Percentiles rank a stretch among this genome's conserved stretches.
Evolutionary conservation across 1,140 invertebrate species (phyloP).

Genomic region (Heterodera carotae): DNA sequence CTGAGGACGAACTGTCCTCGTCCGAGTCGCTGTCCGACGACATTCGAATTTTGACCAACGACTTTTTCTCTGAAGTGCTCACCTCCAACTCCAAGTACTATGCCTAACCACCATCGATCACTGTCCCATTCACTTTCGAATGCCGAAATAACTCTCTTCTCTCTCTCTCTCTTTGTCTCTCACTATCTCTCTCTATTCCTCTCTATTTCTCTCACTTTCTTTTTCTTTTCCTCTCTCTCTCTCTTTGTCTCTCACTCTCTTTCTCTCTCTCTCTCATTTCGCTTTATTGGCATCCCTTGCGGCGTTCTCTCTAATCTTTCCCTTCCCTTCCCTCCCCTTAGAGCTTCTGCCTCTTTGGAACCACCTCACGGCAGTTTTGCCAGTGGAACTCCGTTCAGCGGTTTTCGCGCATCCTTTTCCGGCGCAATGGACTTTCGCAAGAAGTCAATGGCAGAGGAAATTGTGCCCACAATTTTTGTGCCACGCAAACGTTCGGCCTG

Average conservation of each 20-base stretch:
- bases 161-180: no score
- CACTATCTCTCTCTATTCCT: no score
- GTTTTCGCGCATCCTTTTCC: conserved; percentile 15
- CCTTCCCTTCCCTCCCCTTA: no score
- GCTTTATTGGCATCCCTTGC: no score
- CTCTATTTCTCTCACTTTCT: no score
- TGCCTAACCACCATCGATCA: not conserved
- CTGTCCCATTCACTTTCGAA: no score
- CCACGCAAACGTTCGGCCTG: conserved; percentile 28
- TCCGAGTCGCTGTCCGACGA: conserved; percentile 59
- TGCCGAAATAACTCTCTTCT: no score
- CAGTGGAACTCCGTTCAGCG: conserved; percentile 23
- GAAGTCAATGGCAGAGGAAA: conserved; percentile 14
- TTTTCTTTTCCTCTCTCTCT: no score
- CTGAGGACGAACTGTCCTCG: conserved; percentile 62
- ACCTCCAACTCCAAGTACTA: conserved; percentile 58
- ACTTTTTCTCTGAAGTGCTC: conserved; percentile 60
- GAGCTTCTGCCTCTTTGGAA: conserved; percentile 27
- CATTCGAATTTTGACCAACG: conserved; percentile 60
- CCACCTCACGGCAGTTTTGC: conserved; percentile 28
- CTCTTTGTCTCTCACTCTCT: not conserved
- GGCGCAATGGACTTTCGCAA: conserved; percentile 7
- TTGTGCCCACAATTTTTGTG: conserved; percentile 21
- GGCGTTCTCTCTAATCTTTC: no score
- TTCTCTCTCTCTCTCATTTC: conserved; percentile 21